Conservation (phyloP, 1,140 invertebrate genomes). For the Bombyx mandarina region DNA sequence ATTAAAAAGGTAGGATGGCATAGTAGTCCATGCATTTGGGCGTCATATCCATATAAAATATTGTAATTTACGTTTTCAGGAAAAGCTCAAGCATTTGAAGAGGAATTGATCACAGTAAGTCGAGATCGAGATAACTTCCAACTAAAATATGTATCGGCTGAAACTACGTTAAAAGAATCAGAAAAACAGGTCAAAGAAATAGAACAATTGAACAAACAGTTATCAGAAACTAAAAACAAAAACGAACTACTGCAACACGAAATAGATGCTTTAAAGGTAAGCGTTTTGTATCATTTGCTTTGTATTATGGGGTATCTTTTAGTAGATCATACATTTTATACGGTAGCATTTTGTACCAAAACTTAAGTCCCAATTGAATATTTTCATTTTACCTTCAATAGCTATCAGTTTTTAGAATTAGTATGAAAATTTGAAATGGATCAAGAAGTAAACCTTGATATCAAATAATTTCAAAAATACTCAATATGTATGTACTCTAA, state of each 20-base stretch:
- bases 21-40: neutral
- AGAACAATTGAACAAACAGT: conserved; percentile 45
- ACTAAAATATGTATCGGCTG: conserved; percentile 57
- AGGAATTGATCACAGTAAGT: conserved; percentile 55
- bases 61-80: conserved; percentile 23
- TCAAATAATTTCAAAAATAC: too few relatives aligned
- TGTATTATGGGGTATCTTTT: too few relatives aligned
- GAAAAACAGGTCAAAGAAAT: conserved; percentile 51
- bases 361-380: too few relatives aligned
- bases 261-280: conserved; percentile 52
- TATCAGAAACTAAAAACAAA: conserved; percentile 51
- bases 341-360: too few relatives aligned
- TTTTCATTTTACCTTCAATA: too few relatives aligned
- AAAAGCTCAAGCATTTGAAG: conserved; percentile 59
- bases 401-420: too few relatives aligned
- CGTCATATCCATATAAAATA: neutral
- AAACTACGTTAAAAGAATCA: conserved; percentile 43
- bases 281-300: neutral
- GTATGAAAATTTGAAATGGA: too few relatives aligned
- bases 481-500: too few relatives aligned
- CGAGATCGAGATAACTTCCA: conserved; percentile 56
- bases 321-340: too few relatives aligned
- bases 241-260: conserved; percentile 56
- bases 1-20: neutral
- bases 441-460: too few relatives aligned